Evolutionary conservation across 2,113 vertebrate genomes (phyloP), one percentile per base, ranked within the genome.

Genomic region (Oreotrochilus melanogaster): DNA sequence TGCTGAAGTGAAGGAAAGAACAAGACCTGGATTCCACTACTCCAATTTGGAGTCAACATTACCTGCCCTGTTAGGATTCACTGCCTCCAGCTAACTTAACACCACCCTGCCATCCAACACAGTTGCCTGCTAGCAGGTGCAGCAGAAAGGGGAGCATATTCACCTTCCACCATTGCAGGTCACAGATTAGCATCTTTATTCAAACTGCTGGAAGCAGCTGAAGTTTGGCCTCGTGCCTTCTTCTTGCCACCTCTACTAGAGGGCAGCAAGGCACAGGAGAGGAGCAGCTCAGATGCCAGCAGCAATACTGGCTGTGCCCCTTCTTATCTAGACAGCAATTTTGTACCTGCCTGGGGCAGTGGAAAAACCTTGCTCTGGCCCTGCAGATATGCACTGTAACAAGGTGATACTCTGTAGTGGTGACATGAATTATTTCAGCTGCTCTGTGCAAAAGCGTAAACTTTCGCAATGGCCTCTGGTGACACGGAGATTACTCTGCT

Each of bases 331-430:
- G 35, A 53, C 71, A 90, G 54, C 50, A 76, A 18, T 47, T 79
- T 43, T 57, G 37, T 83, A 88, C 93, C 94, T 95, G 89, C 87
- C 93, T 79, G 54, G 37, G 74, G 93, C 93, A 82, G 42, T 47
- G 54, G 42, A 92, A 90, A 58, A 96, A 43, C 48, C 90, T 92
- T 79, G 42, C n/a, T 88, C 64, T 76, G 78, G 54, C 50, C 75
- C 62, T 78, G 54, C 28, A 94, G 74, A 76, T 54, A 54, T 2
- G 18, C 33, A 9, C 54, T 54, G 13, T 43, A 71, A 72, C 22
- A 53, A 82, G 42, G 74, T 50, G 74, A 89, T 70, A 33, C 2
- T 42, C 56, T 39, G 56, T 47, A 48, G 71, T 6, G 39, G 37
- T 74, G 74, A 64, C 31, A 35, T 21, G 27, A 88, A 70, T 93